Conservation (phyloP, 1,140 invertebrate species). For the Trachymyrmex septentrionalis region DNA sequence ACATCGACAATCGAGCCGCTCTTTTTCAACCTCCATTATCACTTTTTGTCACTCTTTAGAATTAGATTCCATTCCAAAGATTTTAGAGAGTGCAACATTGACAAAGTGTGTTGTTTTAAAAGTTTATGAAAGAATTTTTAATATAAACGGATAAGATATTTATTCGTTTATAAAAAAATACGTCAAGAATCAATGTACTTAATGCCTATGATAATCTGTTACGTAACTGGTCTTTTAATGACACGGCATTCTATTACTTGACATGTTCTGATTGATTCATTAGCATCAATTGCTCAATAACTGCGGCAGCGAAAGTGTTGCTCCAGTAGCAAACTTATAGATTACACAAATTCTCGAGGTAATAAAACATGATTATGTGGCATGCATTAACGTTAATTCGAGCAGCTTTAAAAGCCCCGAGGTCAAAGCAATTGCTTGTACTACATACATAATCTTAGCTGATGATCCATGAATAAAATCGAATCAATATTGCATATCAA, state of each 20-base stretch:
- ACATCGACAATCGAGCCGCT: too few relatives aligned
- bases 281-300: conserved; percentile 81
- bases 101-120: not conserved
- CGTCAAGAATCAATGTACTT: not conserved
- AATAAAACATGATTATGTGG: conserved; percentile 75
- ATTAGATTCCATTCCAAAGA: too few relatives aligned
- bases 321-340: conserved; percentile 77
- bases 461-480: conserved; percentile 48
- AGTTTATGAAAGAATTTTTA: not conserved
- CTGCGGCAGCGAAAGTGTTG: conserved; percentile 74
- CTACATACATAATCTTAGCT: conserved; percentile 27
- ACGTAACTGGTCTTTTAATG: conserved; percentile 42
- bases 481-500: not conserved
- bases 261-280: conserved; percentile 79
- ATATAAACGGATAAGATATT: not conserved
- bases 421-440: conserved; percentile 70
- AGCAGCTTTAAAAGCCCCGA: conserved; percentile 61
- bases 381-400: conserved; percentile 77
- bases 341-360: conserved; percentile 76
- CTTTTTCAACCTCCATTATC: too few relatives aligned
- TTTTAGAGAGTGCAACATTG: too few relatives aligned
- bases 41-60: too few relatives aligned
- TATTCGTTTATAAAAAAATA: not conserved
- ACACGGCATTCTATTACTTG: conserved; percentile 64
- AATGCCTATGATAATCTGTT: conserved; percentile 19